phyloP scores from a whole-genome alignment of 37 sponge, comb jelly and placozoan species.

The Spongilla lacustris region DNA sequence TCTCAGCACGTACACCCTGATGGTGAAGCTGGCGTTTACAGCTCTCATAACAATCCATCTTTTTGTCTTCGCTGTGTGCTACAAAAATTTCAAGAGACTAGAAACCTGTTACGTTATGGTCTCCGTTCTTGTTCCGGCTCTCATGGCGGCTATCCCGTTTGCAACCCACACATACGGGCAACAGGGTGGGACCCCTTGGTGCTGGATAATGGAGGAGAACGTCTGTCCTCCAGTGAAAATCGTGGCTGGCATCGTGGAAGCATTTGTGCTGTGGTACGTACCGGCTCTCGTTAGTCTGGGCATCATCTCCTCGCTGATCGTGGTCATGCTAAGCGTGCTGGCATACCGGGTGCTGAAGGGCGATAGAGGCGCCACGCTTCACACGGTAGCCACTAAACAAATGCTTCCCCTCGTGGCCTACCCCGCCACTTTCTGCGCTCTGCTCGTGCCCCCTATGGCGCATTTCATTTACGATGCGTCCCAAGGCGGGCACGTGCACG shows the following conservation, averaged over 20 bases:
- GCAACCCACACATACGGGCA: neutral
- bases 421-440: neutral
- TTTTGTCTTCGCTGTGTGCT: neutral
- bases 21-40: neutral
- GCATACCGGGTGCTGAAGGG: neutral
- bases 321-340: neutral
- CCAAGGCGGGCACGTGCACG: neutral
- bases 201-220: neutral
- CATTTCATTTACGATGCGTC: neutral
- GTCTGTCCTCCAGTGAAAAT: neutral
- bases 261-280: neutral
- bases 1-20: neutral
- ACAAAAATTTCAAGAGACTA: neutral
- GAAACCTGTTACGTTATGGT: neutral
- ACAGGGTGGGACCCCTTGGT: neutral
- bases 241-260: neutral
- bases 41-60: neutral
- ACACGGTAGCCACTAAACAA: neutral
- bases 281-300: conserved; percentile 1
- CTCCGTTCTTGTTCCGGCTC: neutral
- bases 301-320: neutral
- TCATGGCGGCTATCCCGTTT: neutral
- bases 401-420: neutral
- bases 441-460: neutral
- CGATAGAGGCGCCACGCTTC: neutral